Evolutionary conservation across 1,140 invertebrate species (phyloP).

Genomic region (Acromyrmex echinatior): DNA sequence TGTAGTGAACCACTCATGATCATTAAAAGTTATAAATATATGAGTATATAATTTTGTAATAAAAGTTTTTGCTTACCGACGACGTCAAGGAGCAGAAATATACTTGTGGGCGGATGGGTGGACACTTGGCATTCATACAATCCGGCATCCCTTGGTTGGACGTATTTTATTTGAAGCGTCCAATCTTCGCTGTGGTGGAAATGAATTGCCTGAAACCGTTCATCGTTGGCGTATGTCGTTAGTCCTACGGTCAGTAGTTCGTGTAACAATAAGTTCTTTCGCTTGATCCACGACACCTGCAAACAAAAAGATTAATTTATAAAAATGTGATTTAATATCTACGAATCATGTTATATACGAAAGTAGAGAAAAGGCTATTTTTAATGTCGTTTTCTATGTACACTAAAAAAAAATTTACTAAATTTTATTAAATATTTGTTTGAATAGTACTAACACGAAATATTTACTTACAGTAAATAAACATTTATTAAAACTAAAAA

Average conservation of each 20-base stretch:
- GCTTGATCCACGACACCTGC: slow-evolving; percentile 94
- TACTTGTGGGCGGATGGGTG: slow-evolving; percentile 94
- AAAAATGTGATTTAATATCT: slow-evolving; percentile 10
- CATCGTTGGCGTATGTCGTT: slow-evolving; percentile 94
- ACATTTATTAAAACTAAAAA: too few species aligned
- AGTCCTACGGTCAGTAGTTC: slow-evolving; percentile 94
- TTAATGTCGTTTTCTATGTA: not conserved
- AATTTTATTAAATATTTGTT: too few species aligned
- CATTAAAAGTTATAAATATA: not conserved
- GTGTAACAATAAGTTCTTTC: slow-evolving; percentile 89
- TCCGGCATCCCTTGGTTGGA: slow-evolving; percentile 93
- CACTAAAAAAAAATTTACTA: too few species aligned
- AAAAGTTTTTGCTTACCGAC: slow-evolving; percentile 90
- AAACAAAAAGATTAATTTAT: slow-evolving; percentile 63
- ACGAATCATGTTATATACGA: not conserved
- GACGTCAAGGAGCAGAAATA: slow-evolving; percentile 93
- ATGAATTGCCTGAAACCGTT: slow-evolving; percentile 94
- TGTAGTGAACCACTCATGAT: not conserved
- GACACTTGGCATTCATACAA: slow-evolving; percentile 96
- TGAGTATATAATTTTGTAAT: not conserved
- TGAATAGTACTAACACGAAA: too few species aligned
- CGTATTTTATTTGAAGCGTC: slow-evolving; percentile 94
- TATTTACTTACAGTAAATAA: too few species aligned
- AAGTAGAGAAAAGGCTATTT: not conserved
- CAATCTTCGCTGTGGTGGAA: slow-evolving; percentile 95